These are phyloP conservation scores for Reinhardtius hippoglossoides DNA, from an alignment of 2,113 vertebrate species.

Conservation along the genomic window DNA sequence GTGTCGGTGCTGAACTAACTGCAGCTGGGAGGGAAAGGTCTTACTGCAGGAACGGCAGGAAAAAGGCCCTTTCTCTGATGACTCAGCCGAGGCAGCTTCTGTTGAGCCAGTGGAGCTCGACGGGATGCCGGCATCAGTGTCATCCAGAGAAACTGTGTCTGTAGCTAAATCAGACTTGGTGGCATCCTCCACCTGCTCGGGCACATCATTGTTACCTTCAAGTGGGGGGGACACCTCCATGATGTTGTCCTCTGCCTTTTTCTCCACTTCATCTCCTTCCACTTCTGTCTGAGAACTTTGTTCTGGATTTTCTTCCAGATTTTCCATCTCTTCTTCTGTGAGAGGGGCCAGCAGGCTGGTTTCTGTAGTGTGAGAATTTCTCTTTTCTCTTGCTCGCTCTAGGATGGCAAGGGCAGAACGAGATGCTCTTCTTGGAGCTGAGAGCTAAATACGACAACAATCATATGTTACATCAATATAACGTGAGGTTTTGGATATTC, in stretches of 20 bases:
- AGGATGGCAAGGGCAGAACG: conserved; percentile 71
- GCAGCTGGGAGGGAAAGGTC: conserved; percentile 83
- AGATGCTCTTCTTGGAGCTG: conserved; percentile 61
- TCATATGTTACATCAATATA: background rate
- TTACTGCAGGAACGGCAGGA: conserved; percentile 85
- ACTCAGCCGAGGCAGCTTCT: conserved; percentile 53
- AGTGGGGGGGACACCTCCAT: conserved; percentile 2
- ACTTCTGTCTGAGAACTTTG: conserved; percentile 15
- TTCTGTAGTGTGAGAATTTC: conserved; percentile 17
- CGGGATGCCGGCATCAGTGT: background rate
- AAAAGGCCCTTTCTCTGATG: conserved; percentile 58
- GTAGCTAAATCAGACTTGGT: background rate
- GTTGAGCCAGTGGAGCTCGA: background rate
- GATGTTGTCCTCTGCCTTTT: conserved; percentile 25
- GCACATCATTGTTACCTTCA: background rate
- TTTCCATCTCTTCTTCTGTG: conserved; percentile 61
- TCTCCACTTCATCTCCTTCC: conserved; percentile 1
- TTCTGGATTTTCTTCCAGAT: conserved; percentile 36
- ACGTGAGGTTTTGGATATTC: background rate
- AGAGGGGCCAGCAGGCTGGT: conserved; percentile 56
- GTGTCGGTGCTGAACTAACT: conserved; percentile 84
- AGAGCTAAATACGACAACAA: conserved; percentile 72
- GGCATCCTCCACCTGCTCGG: conserved; percentile 14
- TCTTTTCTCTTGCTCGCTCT: conserved; percentile 70
- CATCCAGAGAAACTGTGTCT: background rate